Percentiles rank a stretch among this genome's conserved stretches.
Evolutionary conservation across 2,797 vertebrate species (phyloP).

Genomic region (Varecia variegata): DNA sequence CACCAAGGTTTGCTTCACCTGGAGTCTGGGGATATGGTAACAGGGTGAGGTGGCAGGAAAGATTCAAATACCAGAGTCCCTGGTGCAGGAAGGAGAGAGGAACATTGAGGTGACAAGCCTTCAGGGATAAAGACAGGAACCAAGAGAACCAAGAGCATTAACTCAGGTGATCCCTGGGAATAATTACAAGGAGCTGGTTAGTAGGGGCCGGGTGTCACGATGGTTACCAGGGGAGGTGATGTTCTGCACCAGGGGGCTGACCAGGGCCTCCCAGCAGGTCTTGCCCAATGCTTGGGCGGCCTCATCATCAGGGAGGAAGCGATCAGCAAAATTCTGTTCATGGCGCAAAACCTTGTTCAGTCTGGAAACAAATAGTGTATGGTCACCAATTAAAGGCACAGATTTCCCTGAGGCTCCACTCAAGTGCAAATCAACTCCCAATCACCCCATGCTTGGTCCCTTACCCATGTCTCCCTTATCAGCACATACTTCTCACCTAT

Average conservation of each 20-base stretch:
- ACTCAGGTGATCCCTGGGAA: not conserved
- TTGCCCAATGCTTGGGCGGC: slow-evolving; percentile 88
- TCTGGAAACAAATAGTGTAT: slow-evolving; percentile 78
- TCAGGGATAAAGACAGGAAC: slow-evolving; percentile 36
- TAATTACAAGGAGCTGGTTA: not conserved
- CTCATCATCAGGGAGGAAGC: slow-evolving; percentile 92
- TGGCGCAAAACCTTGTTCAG: slow-evolving; percentile 92
- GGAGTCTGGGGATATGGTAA: not conserved
- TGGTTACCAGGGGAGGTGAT: slow-evolving; percentile 88
- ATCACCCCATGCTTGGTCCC: fast-evolving
- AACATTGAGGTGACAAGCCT: slow-evolving; percentile 10
- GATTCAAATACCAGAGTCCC: slow-evolving; percentile 21
- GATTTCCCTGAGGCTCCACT: not conserved
- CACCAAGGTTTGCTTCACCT: not conserved
- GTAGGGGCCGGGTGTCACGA: not conserved
- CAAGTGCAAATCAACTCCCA: not conserved
- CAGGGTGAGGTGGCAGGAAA: not conserved
- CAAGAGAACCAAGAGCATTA: slow-evolving; percentile 21
- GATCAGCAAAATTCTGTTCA: slow-evolving; percentile 94
- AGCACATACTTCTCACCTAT: not conserved
- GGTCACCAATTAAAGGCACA: not conserved
- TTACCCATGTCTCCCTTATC: not conserved
- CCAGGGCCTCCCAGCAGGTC: slow-evolving; percentile 95
- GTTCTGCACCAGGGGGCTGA: slow-evolving; percentile 89
- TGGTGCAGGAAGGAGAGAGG: not conserved